Evolutionary conservation across 2,797 vertebrate species (phyloP), one percentile per base, ranked within the genome.

Genomic region (Poecilia wingei): DNA sequence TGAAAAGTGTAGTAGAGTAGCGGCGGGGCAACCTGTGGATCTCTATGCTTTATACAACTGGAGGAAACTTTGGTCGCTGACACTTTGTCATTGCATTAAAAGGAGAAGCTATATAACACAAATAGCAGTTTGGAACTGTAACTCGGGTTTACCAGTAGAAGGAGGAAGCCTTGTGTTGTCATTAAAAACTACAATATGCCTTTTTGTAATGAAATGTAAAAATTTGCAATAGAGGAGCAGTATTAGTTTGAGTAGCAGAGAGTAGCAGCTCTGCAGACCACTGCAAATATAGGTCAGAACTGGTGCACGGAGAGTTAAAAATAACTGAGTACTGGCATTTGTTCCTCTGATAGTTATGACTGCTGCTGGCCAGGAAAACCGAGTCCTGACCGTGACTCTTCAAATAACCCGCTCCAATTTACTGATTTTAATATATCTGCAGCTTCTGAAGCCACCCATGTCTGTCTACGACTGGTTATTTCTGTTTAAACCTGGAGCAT

Each of bases 301-400:
- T 31, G 76, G 8, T 46, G 53, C 16, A 76, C 46, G 10, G 22
- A 18, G 25, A 3, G 66, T 87, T 91, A 87, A 88, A 91, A 90
- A 93, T 94, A 94, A 73, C 79, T 13, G 36, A 66, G 84, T 43
- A 70, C 77, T 94, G 94, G 93, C 91, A 93, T 93, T 91, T 92
- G 51, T 49, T 79, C 79, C 83, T 82, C 78, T 78, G 84, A 73
- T 89, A 86, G 57, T 59, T 82, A 74, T 49, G 75, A 75, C 71
- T 12, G 59, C 28, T 57, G 39, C 71, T 83, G 85, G 70, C 79
- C 82, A 12, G 79, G 61, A 90, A 89, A 89, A 83, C 88, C 70
- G 47, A 75, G 83, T 72, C 64, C 78, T 75, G 46, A 16, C 69
- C 70, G n/a, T 8, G 36, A 55, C 33, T 75, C 72, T 68, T 3